Percentiles rank a stretch among this genome's conserved stretches.
These are phyloP conservation scores for Perca fluviatilis DNA, from an alignment of 2,113 vertebrate species.

Conservation along the genomic window DNA sequence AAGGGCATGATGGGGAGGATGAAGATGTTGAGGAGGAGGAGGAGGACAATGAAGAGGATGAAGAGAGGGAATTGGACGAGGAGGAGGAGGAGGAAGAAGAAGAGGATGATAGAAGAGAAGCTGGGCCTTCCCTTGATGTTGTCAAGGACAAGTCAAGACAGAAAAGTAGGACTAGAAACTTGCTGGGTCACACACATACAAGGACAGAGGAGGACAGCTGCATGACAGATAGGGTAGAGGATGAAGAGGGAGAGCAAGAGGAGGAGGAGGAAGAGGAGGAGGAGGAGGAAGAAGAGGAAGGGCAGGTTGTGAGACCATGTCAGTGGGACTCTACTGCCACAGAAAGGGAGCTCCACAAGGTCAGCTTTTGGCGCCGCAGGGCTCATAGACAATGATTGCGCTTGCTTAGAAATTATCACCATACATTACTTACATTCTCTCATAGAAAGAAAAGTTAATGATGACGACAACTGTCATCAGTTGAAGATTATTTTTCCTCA, in stretches of 20 bases:
- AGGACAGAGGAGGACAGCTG: slow-evolving; percentile 82
- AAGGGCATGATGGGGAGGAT: slow-evolving; percentile 82
- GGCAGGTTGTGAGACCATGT: slow-evolving; percentile 69
- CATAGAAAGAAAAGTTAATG: slow-evolving; percentile 31
- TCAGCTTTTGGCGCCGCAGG: slow-evolving; percentile 61
- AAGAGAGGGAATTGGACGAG: slow-evolving; percentile 39
- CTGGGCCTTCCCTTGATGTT: slow-evolving; percentile 64
- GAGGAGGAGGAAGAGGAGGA: slow-evolving; percentile 26
- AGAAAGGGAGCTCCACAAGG: slow-evolving; percentile 81
- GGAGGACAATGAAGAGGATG: slow-evolving; percentile 67
- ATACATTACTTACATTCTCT: neutral
- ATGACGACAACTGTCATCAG: slow-evolving; percentile 48
- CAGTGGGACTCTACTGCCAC: slow-evolving; percentile 50
- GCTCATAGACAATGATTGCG: slow-evolving; percentile 69
- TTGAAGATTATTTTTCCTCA: slow-evolving; percentile 31
- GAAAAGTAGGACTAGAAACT: slow-evolving; percentile 73
- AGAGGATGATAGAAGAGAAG: slow-evolving; percentile 50
- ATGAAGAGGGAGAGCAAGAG: slow-evolving; percentile 44
- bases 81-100: slow-evolving; percentile 57
- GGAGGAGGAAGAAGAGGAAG: slow-evolving; percentile 82
- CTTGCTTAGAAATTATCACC: neutral
- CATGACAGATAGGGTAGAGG: slow-evolving; percentile 44
- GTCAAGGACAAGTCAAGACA: slow-evolving; percentile 74
- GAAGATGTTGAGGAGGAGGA: slow-evolving; percentile 86
- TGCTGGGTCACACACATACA: slow-evolving; percentile 43